Conservation (phyloP, 2,888 invertebrate species). For the Willowsia nigromaculata region DNA sequence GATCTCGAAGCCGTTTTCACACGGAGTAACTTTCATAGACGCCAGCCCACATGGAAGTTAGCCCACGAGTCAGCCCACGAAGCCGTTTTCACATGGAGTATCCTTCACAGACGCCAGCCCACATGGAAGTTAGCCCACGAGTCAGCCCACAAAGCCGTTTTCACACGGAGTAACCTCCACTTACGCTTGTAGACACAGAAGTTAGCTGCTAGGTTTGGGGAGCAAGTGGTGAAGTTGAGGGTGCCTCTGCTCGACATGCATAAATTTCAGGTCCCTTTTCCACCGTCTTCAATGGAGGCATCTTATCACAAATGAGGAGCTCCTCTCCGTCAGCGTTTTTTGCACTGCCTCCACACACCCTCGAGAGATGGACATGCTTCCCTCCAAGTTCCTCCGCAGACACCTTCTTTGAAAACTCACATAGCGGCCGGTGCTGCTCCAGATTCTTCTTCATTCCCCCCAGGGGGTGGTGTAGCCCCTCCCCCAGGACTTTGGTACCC, state of each 20-base stretch:
- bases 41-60: too few species aligned
- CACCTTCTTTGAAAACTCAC: slow-evolving; percentile 75
- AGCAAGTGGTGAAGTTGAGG: slow-evolving; percentile 76
- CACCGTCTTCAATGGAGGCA: not conserved
- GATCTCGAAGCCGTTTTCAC: too few species aligned
- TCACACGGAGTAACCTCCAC: too few species aligned
- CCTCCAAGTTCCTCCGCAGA: slow-evolving; percentile 72
- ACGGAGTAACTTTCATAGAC: too few species aligned
- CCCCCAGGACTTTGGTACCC: slow-evolving; percentile 45
- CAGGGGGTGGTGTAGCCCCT: not conserved
- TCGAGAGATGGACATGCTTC: slow-evolving; percentile 56
- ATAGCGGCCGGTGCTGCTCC: slow-evolving; percentile 67
- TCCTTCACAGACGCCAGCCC: too few species aligned
- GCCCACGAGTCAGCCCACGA: too few species aligned
- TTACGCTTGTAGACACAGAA: too few species aligned
- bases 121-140: too few species aligned
- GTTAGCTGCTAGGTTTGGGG: slow-evolving; percentile 75
- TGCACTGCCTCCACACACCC: not conserved
- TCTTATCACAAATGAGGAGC: too few species aligned
- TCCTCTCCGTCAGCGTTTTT: not conserved
- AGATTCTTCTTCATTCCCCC: not conserved
- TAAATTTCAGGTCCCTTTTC: slow-evolving; percentile 42
- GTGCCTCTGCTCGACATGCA: slow-evolving; percentile 75
- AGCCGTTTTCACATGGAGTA: too few species aligned
- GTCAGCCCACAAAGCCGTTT: too few species aligned